These are phyloP conservation scores for Anastatus disparis DNA, from an alignment of 1,140 invertebrate species.

Conservation along the genomic window DNA sequence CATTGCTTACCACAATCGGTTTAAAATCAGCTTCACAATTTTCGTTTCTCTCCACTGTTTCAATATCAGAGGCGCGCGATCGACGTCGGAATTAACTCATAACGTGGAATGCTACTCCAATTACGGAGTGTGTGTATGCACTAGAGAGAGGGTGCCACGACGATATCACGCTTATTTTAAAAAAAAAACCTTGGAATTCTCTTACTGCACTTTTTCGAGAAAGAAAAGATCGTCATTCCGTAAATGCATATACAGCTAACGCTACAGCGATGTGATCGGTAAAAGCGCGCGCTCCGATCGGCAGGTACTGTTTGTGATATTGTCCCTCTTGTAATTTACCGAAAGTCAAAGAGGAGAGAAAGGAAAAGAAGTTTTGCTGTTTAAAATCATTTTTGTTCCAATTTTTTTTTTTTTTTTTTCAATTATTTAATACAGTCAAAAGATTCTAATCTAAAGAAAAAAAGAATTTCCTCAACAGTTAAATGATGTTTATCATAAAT, in stretches of 20 bases:
- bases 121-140: conserved; percentile 49
- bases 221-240: conserved; percentile 49
- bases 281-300: conserved; percentile 42
- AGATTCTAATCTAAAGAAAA: no score
- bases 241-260: conserved; percentile 28
- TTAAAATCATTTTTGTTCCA: no score
- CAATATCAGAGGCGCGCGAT: conserved; percentile 37
- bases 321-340: neutral
- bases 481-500: no score
- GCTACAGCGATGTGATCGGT: conserved; percentile 51
- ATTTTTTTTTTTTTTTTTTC: no score
- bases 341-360: no score
- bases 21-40: neutral
- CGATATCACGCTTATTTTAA: no score
- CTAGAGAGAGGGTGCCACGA: conserved; percentile 40
- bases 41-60: neutral
- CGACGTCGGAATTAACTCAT: conserved; percentile 60
- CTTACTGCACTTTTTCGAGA: neutral
- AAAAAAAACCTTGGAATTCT: conserved; percentile 48
- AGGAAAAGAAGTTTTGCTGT: neutral
- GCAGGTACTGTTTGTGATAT: neutral
- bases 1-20: no score
- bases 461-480: no score
- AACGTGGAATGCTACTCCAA: conserved; percentile 63
- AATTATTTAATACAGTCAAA: no score